Conservation (phyloP, 2,888 invertebrate genomes). For the Tipula vernalis region DNA sequence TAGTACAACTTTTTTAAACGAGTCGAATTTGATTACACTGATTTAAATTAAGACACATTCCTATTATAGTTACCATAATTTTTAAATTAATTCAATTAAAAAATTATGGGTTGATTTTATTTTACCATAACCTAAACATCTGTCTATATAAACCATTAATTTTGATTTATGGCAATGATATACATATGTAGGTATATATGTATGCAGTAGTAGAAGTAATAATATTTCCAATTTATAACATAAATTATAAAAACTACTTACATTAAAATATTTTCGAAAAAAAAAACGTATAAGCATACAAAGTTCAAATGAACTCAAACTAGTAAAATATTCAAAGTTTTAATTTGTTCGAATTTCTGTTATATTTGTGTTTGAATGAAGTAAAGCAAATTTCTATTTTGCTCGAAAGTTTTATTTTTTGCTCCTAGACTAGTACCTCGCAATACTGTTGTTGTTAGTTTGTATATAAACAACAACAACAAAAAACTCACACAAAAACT, state of each 20-base stretch:
- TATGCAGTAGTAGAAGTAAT: not conserved
- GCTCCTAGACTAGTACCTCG: not conserved
- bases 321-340: not conserved
- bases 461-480: not conserved
- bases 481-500: not conserved
- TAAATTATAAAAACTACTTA: not conserved
- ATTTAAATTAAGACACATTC: no score
- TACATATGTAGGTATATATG: no score
- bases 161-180: no score
- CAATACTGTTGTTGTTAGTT: not conserved
- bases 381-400: not conserved
- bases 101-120: no score
- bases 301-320: not conserved
- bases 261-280: not conserved
- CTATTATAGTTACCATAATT: no score
- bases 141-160: no score
- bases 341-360: not conserved
- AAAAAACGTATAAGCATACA: not conserved
- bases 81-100: no score
- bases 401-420: not conserved
- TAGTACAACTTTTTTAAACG: no score
- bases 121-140: no score
- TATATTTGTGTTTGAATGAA: not conserved
- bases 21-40: no score
- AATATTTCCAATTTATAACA: not conserved